A percentile compares a stretch with the other conserved stretches of the same genome.
Evolutionary conservation across 2,888 invertebrate genomes (phyloP).

Genomic region (Cylindroiulus punctatus): DNA sequence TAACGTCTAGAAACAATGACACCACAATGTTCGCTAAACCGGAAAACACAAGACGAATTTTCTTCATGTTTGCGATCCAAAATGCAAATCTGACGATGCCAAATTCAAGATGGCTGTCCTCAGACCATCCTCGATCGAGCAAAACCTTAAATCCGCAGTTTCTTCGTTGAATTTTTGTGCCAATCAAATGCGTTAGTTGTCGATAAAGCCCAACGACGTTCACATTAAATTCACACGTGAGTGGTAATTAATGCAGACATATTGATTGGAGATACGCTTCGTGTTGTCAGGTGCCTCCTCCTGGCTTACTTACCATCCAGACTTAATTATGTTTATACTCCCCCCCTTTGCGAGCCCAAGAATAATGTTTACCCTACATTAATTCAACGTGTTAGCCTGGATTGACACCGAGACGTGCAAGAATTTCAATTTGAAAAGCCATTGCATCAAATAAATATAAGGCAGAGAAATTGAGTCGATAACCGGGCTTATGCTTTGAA

Average conservation of each 20-base stretch:
- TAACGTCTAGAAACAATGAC: too few species aligned
- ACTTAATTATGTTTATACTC: conserved; percentile 32
- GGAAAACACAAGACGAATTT: too few species aligned
- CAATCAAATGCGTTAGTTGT: too few species aligned
- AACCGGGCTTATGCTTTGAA: neutral
- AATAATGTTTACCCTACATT: conserved; percentile 26
- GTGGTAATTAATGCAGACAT: conserved; percentile 32
- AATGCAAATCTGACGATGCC: too few species aligned
- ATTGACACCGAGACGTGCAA: conserved; percentile 11
- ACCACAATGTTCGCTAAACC: too few species aligned
- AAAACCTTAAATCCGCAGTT: too few species aligned
- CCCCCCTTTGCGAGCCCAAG: neutral
- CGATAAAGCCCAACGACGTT: too few species aligned
- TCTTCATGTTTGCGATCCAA: too few species aligned
- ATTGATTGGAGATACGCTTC: conserved; percentile 11
- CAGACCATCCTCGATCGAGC: too few species aligned
- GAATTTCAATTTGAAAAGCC: conserved; percentile 24
- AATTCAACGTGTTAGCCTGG: conserved; percentile 32
- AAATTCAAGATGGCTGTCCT: too few species aligned
- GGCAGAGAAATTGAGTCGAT: conserved; percentile 5
- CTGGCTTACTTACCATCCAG: conserved; percentile 25
- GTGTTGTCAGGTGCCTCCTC: conserved; percentile 14
- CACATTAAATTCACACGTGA: neutral
- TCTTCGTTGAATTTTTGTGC: too few species aligned
- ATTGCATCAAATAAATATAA: neutral